A percentile compares a stretch with the other conserved stretches of the same genome.
Conservation (phyloP, 1,140 invertebrate species). For the Bradynema listronoti region DNA sequence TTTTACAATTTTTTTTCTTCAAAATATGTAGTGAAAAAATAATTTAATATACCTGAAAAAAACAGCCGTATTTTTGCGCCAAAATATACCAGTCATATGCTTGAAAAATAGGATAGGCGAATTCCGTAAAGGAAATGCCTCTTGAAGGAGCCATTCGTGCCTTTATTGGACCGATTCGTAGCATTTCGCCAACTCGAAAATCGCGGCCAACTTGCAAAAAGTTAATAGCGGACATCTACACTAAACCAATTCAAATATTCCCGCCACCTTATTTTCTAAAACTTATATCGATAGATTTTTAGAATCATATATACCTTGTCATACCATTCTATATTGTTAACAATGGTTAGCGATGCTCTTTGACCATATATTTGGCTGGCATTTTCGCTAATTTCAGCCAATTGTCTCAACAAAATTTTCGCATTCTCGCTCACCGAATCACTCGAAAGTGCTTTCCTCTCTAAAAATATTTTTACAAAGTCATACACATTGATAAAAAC, state of each 20-base stretch:
- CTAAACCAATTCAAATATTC: too few relatives aligned
- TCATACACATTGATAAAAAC: background rate
- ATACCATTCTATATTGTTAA: slow-evolving; percentile 69
- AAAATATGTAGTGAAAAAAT: slow-evolving; percentile 6
- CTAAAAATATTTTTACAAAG: slow-evolving; percentile 23
- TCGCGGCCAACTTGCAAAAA: slow-evolving; percentile 75
- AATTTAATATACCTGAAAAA: slow-evolving; percentile 73
- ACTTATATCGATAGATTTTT: background rate
- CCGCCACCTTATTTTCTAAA: slow-evolving; percentile 81
- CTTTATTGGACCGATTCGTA: slow-evolving; percentile 60
- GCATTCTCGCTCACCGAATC: slow-evolving; percentile 68
- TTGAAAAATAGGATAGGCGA: slow-evolving; percentile 91
- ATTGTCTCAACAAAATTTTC: slow-evolving; percentile 67
- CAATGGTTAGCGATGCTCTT: slow-evolving; percentile 75
- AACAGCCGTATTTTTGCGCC: slow-evolving; percentile 71
- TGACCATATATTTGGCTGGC: slow-evolving; percentile 24
- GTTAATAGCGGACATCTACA: slow-evolving; percentile 70
- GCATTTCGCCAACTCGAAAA: slow-evolving; percentile 72
- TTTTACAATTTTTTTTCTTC: background rate
- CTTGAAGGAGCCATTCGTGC: slow-evolving; percentile 26
- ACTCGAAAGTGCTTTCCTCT: slow-evolving; percentile 63
- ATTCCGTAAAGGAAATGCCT: slow-evolving; percentile 85
- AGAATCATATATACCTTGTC: slow-evolving; percentile 28
- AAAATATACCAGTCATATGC: slow-evolving; percentile 91
- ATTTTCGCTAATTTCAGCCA: slow-evolving; percentile 61